Evolutionary conservation across 2,888 invertebrate species (phyloP), one percentile per base, ranked within the genome.

Genomic region (Dorcus hopei): DNA sequence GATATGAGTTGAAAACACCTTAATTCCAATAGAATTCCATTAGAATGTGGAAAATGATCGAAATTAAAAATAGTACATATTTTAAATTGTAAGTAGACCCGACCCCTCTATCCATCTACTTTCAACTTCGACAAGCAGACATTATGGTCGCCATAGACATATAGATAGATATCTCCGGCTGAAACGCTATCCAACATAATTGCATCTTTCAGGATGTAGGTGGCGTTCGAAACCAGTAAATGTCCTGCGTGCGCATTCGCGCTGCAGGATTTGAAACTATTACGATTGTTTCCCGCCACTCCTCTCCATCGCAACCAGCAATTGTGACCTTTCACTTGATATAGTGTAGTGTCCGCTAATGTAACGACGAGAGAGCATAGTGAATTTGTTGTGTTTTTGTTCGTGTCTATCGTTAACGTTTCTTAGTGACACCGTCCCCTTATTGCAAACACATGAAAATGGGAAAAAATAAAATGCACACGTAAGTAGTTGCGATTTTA

Each of bases 381-480:
- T 56, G 56, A 56, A 45, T 51, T 43, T 51, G 51, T 11, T 38
- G 43, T 47, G 19, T 56, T 33, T 54, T 47, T 52, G 59, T 59
- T 54, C 45, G 54, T 49, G 38, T 47, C 38, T 57, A 49, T 43
- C 51, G 38, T 49, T 49, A 38, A 49, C 49, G n/a, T 39, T 51
- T 38, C 40, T 47, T 41, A 49, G 23, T 43, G 8, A 23, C 23
- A 5, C 14, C 38, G 41, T 14, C 47, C n/a, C 3, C 11, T 19
- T 19, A 42, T 40, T 26, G 41, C 9, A 26, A 23, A 33, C 41
- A 19, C 33, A 39, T 40, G 41, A 66, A 33, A 33, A 70, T 70
- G 70, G 68, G 65, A 48, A 68, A 70, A 59, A 70, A 67, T 61
- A 70, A 70, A 61, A 66, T 70, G 68, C 70, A 70, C 57, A 67